Percentiles rank a stretch among this genome's conserved stretches.
phyloP scores from a whole-genome alignment of 2,888 invertebrate species.

The Eupithecia vulgata region DNA sequence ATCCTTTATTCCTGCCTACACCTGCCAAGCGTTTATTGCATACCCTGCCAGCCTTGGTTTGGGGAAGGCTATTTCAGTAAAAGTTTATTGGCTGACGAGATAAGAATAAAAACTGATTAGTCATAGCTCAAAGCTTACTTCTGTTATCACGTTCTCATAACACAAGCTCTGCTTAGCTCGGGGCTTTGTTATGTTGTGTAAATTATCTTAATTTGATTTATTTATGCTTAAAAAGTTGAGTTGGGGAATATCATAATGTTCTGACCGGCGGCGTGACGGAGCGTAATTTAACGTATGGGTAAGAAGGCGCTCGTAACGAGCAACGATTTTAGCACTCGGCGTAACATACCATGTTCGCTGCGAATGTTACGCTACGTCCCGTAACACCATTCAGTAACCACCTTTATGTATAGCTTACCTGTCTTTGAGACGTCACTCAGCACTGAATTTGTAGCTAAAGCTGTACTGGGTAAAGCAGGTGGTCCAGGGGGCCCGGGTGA shows the following conservation, averaged over 20 bases:
- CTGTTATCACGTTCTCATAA: too few species aligned
- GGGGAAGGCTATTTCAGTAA: too few species aligned
- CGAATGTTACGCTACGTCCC: not conserved
- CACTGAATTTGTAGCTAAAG: slow-evolving; percentile 64
- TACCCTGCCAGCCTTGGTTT: too few species aligned
- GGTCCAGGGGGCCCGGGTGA: slow-evolving; percentile 71
- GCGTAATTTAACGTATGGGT: too few species aligned
- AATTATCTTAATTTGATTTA: too few species aligned
- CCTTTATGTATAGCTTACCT: slow-evolving; percentile 53
- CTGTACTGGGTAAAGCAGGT: slow-evolving; percentile 40
- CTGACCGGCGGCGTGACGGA: too few species aligned
- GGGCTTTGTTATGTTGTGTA: too few species aligned
- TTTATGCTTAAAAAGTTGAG: not conserved
- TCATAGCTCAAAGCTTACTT: not conserved
- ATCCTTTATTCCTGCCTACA: too few species aligned
- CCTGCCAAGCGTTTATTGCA: too few species aligned
- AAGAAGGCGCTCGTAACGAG: not conserved
- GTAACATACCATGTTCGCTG: not conserved
- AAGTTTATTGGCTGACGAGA: too few species aligned
- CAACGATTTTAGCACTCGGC: not conserved
- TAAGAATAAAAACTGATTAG: too few species aligned
- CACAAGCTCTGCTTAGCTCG: too few species aligned
- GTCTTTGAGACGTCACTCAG: slow-evolving; percentile 56
- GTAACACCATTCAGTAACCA: not conserved
- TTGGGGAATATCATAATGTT: not conserved